phyloP scores from a whole-genome alignment of 2,888 invertebrate species.

The Cryptocheilus praepositus region DNA sequence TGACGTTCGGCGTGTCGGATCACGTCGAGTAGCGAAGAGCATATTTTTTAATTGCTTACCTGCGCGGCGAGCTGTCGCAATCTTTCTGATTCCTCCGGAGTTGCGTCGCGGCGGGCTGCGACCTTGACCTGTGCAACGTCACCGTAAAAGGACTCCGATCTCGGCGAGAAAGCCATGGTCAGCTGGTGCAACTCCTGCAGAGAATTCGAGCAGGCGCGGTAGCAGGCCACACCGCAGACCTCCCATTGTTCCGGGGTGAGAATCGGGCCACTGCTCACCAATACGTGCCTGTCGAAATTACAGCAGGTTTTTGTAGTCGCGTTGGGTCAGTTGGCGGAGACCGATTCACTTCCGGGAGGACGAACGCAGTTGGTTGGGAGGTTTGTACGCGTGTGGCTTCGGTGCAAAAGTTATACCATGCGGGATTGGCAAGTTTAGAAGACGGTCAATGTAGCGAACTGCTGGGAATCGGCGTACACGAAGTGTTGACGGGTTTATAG shows the following conservation, averaged over 20 bases:
- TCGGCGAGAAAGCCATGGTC: conserved; percentile 91
- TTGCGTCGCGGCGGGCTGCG: conserved; percentile 91
- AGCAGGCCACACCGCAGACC: conserved; percentile 87
- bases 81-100: conserved; percentile 88
- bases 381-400: too few species aligned
- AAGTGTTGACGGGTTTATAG: too few species aligned
- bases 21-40: too few species aligned
- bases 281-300: conserved; percentile 80
- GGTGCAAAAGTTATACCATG: too few species aligned
- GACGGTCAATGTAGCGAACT: too few species aligned
- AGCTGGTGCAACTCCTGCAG: conserved; percentile 91
- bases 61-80: conserved; percentile 93
- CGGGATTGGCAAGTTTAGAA: too few species aligned
- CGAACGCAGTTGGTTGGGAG: too few species aligned
- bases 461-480: too few species aligned
- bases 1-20: too few species aligned
- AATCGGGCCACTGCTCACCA: conserved; percentile 88
- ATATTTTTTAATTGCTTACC: conserved; percentile 61
- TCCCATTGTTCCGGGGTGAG: conserved; percentile 91
- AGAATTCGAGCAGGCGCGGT: conserved; percentile 90
- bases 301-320: neutral
- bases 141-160: conserved; percentile 96
- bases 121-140: conserved; percentile 95
- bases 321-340: too few species aligned
- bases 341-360: neutral